Evolutionary conservation across 2,888 invertebrate genomes (phyloP), one percentile per base, ranked within the genome.

Genomic region (Melieria omissa): DNA sequence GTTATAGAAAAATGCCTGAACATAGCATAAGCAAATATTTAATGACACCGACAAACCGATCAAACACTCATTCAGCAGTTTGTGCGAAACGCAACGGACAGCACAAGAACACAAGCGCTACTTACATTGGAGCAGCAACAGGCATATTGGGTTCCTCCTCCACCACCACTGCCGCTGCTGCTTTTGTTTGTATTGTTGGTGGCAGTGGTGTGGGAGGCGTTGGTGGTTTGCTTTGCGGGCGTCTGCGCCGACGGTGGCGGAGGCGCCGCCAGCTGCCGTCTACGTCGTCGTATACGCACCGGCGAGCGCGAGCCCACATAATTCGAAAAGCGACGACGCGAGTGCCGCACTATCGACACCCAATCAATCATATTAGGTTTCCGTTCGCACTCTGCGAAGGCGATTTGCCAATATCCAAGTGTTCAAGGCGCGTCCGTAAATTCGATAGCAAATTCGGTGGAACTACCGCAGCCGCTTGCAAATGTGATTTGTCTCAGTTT

Each of bases 291-390:
- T 83, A 90, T 90, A 73, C 91, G 89, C 74, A 91, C 90, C 85
- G 91, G 91, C 78, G 89, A 89, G 61, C 92, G 92, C 74, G 90
- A 88, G 82, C 91, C 91, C 85, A 92, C 90, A 84, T 92, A 92
- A 84, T 91, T 91, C 75, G 92, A 92, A 85, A 93, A 92, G 65
- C 92, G 89, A 65, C 93, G 89, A 72, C 91, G 87, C 74, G 92
- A 92, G 81, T 92, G 92, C 71, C 92, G 90, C 75, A 92, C 92
- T 80, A 93, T 92, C 74, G 92, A 92, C 77, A 93, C 92, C 92
- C 93, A 93, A 88, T 93, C 93, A 82, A 93, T 93, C 93, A 93
- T 93, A n/a, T 10, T 61, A n/a, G 44, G 5, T 54, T 65, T 44
- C n/a, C 9, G 41, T 29, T 29, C 29, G 29, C 29, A 29, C 3